These are phyloP conservation scores for Mythimna vitellina DNA, from an alignment of 2,888 invertebrate genomes.

Conservation along the genomic window DNA sequence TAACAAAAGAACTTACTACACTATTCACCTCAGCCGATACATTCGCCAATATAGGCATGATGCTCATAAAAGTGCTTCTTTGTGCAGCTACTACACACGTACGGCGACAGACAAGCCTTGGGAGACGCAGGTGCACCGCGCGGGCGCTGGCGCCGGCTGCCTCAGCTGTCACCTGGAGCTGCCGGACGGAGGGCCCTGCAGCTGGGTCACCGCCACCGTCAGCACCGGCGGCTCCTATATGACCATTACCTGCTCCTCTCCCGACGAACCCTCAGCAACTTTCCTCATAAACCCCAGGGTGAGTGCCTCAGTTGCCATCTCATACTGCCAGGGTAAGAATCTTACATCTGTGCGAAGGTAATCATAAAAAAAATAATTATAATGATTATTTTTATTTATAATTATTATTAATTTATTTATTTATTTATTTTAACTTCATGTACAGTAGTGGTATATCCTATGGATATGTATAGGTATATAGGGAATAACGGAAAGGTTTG, in stretches of 20 bases:
- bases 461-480: too few relatives aligned
- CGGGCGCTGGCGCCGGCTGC: constrained; percentile 89
- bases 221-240: constrained; percentile 92
- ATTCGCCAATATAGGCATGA: not conserved
- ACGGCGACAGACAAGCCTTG: constrained; percentile 92
- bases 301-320: constrained; percentile 82
- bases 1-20: too few relatives aligned
- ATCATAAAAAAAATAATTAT: too few relatives aligned
- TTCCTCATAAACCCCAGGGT: constrained; percentile 88
- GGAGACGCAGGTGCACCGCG: constrained; percentile 93
- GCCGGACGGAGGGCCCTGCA: constrained; percentile 91
- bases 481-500: too few relatives aligned
- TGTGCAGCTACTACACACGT: constrained; percentile 93
- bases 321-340: too few relatives aligned
- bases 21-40: not conserved
- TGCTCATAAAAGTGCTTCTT: not conserved
- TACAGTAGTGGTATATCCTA: too few relatives aligned
- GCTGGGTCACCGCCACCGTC: constrained; percentile 91
- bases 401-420: too few relatives aligned
- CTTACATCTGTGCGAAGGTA: too few relatives aligned
- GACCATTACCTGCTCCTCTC: constrained; percentile 93
- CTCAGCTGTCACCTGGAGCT: constrained; percentile 92
- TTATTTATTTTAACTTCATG: too few relatives aligned
- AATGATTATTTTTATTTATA: too few relatives aligned
- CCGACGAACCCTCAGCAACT: constrained; percentile 91